Evolutionary conservation across 1,140 invertebrate genomes (phyloP), one percentile per base, ranked within the genome.

Genomic region (Drosophila sucinea): DNA sequence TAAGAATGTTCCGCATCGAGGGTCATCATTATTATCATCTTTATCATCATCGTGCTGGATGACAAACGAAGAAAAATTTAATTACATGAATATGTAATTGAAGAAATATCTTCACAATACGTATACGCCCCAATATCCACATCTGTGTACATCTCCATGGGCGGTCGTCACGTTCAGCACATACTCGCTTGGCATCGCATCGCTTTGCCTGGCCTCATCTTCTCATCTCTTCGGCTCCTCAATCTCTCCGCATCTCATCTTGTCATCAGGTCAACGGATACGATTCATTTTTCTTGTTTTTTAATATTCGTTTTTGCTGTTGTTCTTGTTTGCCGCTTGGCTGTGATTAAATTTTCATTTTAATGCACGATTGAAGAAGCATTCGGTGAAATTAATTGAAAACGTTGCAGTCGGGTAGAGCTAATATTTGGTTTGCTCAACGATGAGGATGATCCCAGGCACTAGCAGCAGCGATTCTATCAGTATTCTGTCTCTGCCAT

Each of bases 291-390:
- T 51, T 65, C 58, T 61, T 51, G 1, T 51, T 51, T 1, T 51
- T 51, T 27, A 27, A 27, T 51, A 27, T 30, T 30, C 3, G 38
- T 25, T 62, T 7, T 17, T 4, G 51, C 51, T 60, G 23, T 54
- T 38, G 57, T 64, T 60, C 30, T 23, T 74, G 32, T 54, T 47
- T 62, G 56, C 32, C 56, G 30, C 58, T 60, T 83, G 83, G 44
- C 67, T 80, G 85, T 80, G 83, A 86, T 87, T 87, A 89, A 86
- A 86, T 87, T 87, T 87, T 87, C 79, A 89, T 87, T 87, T 87
- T 79, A 83, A 83, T 87, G 84, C 83, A 87, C 83, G 84, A 89
- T 83, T 89, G 83, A 89, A 77, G 84, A 68, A 80, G 84, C 84
- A 80, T 83, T 89, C 79, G 73, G 58, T 44, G 84, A 83, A 89